These are phyloP conservation scores for Xylophagus ater DNA, from an alignment of 2,888 invertebrate species.

Conservation along the genomic window DNA sequence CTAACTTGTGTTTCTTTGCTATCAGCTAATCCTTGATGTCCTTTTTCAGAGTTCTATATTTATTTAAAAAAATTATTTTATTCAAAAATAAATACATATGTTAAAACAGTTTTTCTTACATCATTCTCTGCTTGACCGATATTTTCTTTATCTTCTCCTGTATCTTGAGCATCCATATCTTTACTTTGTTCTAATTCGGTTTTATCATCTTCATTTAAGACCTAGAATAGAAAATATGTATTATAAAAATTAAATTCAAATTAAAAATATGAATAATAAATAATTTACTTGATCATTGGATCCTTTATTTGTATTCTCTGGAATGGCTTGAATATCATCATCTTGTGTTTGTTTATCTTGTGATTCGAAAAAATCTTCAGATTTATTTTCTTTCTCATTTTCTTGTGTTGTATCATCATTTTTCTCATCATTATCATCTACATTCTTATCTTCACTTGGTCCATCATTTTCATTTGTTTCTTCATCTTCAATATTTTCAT, in stretches of 20 bases:
- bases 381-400: constrained; percentile 41
- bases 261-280: no score
- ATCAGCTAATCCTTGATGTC: constrained; percentile 50
- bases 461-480: constrained; percentile 50
- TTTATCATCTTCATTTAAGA: constrained; percentile 36
- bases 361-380: constrained; percentile 30
- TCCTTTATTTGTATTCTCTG: constrained; percentile 22
- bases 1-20: constrained; percentile 21
- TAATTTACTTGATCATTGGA: constrained; percentile 35
- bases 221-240: neutral
- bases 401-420: constrained; percentile 52
- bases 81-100: neutral
- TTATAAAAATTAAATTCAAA: neutral
- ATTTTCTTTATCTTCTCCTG: constrained; percentile 48
- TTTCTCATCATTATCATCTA: constrained; percentile 17
- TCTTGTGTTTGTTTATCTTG: constrained; percentile 35
- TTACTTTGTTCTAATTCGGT: constrained; percentile 39
- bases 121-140: constrained; percentile 67
- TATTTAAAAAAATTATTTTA: neutral
- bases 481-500: constrained; percentile 42
- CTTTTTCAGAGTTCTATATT: constrained; percentile 41
- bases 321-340: constrained; percentile 35
- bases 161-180: constrained; percentile 43
- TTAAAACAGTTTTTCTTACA: constrained; percentile 36
- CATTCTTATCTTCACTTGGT: constrained; percentile 30